phyloP scores from a whole-genome alignment of 2,113 vertebrate species.

The Stigmatopora nigra region DNA sequence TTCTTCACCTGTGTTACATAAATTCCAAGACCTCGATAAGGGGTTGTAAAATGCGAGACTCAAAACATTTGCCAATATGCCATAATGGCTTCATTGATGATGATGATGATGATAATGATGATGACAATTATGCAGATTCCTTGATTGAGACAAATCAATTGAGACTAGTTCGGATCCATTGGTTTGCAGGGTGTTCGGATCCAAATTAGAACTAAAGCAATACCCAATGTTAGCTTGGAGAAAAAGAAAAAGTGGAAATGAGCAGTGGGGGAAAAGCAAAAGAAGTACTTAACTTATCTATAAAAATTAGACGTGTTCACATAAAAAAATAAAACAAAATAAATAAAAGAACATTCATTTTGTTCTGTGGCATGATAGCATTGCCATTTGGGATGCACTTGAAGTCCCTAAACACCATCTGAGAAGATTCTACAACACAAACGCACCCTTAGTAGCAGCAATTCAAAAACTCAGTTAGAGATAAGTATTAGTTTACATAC shows the following conservation, averaged over 20 bases:
- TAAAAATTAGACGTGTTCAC: too few species aligned
- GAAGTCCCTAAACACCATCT: too few species aligned
- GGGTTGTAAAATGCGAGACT: conserved; percentile 18
- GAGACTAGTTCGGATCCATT: conserved; percentile 24
- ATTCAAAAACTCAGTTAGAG: too few species aligned
- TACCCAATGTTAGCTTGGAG: too few species aligned
- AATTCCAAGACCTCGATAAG: conserved; percentile 23
- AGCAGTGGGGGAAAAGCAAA: neutral
- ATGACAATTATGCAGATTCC: conserved; percentile 39
- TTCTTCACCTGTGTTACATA: conserved; percentile 34
- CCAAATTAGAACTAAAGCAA: neutral
- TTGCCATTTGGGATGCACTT: too few species aligned
- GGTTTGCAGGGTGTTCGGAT: neutral
- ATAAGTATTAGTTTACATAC: too few species aligned
- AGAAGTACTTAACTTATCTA: neutral
- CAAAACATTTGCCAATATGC: conserved; percentile 40
- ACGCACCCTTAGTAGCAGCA: too few species aligned
- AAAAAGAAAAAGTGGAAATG: neutral
- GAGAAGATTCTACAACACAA: too few species aligned
- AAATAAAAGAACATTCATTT: too few species aligned
- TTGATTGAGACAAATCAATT: conserved; percentile 41
- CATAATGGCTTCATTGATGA: conserved; percentile 50
- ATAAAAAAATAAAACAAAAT: too few species aligned
- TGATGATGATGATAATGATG: conserved; percentile 43
- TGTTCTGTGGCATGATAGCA: too few species aligned